Percentiles rank a stretch among this genome's conserved stretches.
Evolutionary conservation across 2,113 vertebrate genomes (phyloP).

Genomic region (Boulengeromyrus knoepffleri): DNA sequence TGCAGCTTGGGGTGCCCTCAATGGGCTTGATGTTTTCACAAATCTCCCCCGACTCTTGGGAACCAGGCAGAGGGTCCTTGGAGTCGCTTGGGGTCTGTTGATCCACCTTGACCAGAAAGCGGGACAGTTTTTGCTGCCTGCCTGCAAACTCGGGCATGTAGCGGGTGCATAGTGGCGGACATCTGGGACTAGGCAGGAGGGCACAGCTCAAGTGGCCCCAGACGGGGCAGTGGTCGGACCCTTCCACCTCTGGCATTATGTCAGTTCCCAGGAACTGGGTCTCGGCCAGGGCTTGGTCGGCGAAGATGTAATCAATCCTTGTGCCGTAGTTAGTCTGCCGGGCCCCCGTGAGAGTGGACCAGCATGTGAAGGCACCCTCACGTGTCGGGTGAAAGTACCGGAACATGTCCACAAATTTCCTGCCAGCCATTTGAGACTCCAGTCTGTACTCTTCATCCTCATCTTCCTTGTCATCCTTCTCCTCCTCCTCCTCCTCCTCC

Average conservation of each 20-base stretch:
- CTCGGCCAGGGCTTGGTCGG: slow-evolving; percentile 51
- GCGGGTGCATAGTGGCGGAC: slow-evolving; percentile 65
- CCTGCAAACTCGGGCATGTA: slow-evolving; percentile 77
- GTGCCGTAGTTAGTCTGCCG: slow-evolving; percentile 80
- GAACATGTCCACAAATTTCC: slow-evolving; percentile 72
- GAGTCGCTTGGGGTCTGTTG: slow-evolving; percentile 28
- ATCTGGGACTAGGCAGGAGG: slow-evolving; percentile 52
- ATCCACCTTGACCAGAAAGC: slow-evolving; percentile 66
- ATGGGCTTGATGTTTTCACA: slow-evolving; percentile 45
- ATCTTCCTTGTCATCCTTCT: slow-evolving; percentile 9
- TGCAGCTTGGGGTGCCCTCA: neutral
- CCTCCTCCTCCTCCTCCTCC: slow-evolving; percentile 10
- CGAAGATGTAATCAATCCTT: slow-evolving; percentile 81
- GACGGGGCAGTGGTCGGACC: slow-evolving; percentile 84
- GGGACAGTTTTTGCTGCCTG: slow-evolving; percentile 67
- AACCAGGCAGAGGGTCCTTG: slow-evolving; percentile 46
- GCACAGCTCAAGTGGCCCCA: slow-evolving; percentile 61
- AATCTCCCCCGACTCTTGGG: slow-evolving; percentile 54
- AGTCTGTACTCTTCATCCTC: slow-evolving; percentile 18
- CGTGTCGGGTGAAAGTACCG: slow-evolving; percentile 73
- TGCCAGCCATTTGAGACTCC: neutral
- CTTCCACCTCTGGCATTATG: slow-evolving; percentile 75
- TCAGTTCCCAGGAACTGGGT: slow-evolving; percentile 60
- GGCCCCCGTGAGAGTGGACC: slow-evolving; percentile 71
- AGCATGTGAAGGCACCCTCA: slow-evolving; percentile 74